A percentile compares a stretch with the other conserved stretches of the same genome.
phyloP scores from a whole-genome alignment of 2,888 invertebrate genomes.

The Penaeus monodon region DNA sequence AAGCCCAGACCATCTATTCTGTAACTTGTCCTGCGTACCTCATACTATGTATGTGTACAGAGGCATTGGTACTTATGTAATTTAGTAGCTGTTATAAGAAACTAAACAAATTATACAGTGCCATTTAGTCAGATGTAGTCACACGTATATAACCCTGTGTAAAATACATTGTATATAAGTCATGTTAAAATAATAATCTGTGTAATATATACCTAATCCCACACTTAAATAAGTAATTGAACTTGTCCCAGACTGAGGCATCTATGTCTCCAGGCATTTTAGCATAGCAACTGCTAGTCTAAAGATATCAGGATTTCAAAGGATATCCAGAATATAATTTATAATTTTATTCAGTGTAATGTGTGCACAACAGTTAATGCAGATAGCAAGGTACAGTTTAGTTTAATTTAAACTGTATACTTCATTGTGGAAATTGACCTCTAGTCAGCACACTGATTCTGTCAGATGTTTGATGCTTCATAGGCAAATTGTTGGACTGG shows the following conservation, averaged over 20 bases:
- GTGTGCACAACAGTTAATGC: constrained; percentile 53
- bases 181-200: constrained; percentile 49
- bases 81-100: constrained; percentile 15
- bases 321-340: constrained; percentile 43
- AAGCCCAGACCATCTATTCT: constrained; percentile 44
- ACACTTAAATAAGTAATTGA: constrained; percentile 32
- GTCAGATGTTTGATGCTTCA: constrained; percentile 45
- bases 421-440: constrained; percentile 47
- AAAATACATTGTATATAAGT: constrained; percentile 58
- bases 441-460: constrained; percentile 53
- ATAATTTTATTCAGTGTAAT: constrained; percentile 42
- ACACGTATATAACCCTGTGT: constrained; percentile 55
- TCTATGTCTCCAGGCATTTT: constrained; percentile 53
- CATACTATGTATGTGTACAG: constrained; percentile 56
- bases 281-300: constrained; percentile 46
- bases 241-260: constrained; percentile 41
- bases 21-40: constrained; percentile 40
- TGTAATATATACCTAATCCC: constrained; percentile 51
- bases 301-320: constrained; percentile 31
- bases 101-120: constrained; percentile 55
- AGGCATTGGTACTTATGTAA: constrained; percentile 57
- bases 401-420: constrained; percentile 39
- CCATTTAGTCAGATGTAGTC: constrained; percentile 63
- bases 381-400: constrained; percentile 45
- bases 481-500: constrained; percentile 42